phyloP scores from a whole-genome alignment of 1,140 invertebrate species.

The Antheraea mylitta region DNA sequence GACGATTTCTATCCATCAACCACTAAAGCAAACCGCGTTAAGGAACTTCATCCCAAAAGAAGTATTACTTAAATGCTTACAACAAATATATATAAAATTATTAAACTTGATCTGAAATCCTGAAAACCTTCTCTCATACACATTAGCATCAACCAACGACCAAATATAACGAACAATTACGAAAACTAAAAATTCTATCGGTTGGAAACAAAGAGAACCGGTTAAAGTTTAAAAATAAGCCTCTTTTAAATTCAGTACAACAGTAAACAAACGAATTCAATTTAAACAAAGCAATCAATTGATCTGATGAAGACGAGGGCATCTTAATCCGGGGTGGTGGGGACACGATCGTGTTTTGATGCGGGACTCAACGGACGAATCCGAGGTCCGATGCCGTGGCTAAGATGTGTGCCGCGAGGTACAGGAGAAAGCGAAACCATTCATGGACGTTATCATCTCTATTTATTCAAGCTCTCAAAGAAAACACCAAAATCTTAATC shows the following conservation, averaged over 20 bases:
- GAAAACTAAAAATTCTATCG: not conserved
- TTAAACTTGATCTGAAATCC: too few species aligned
- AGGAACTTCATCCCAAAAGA: too few species aligned
- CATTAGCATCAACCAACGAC: too few species aligned
- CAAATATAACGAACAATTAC: not conserved
- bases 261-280: constrained; percentile 17
- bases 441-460: too few species aligned
- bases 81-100: too few species aligned
- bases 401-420: constrained; percentile 18
- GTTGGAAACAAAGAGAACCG: not conserved
- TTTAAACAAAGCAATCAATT: constrained; percentile 33
- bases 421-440: constrained; percentile 10
- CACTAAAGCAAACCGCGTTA: too few species aligned
- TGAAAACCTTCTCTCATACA: too few species aligned
- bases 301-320: constrained; percentile 24
- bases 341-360: constrained; percentile 42
- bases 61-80: too few species aligned
- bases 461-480: too few species aligned
- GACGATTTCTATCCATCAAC: too few species aligned
- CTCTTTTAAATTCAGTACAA: not conserved
- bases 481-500: too few species aligned
- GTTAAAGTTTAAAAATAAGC: constrained; percentile 5
- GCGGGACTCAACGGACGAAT: constrained; percentile 30
- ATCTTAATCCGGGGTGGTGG: constrained; percentile 32
- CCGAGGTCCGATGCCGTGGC: constrained; percentile 26